Conservation (phyloP, 2,113 vertebrate species). For the Leuciscus idus region DNA sequence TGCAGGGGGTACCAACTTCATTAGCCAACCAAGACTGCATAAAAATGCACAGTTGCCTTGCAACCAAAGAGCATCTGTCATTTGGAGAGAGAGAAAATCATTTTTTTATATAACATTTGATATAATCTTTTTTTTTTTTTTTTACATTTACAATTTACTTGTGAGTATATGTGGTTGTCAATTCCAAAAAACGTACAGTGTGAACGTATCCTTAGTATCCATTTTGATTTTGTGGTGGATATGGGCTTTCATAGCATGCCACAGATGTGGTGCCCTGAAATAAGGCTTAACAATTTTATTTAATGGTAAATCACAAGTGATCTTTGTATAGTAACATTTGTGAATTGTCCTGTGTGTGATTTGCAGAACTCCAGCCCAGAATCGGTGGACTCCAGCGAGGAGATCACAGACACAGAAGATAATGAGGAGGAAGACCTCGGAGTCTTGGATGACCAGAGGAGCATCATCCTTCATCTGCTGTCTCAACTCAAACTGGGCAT, state of each 20-base stretch:
- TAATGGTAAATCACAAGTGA: neutral
- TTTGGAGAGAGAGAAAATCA: neutral
- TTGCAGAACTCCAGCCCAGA: conserved; percentile 66
- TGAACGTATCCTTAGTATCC: too few relatives aligned
- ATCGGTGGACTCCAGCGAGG: conserved; percentile 79
- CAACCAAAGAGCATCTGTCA: neutral
- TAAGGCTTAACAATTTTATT: neutral
- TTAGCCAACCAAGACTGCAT: conserved; percentile 42
- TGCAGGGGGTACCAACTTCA: conserved; percentile 42
- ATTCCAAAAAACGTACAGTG: too few relatives aligned
- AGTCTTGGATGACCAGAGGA: conserved; percentile 87
- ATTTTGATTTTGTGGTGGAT: neutral
- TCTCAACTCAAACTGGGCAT: conserved; percentile 93
- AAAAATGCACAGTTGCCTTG: conserved; percentile 5
- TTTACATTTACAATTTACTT: too few relatives aligned
- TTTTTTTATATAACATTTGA: neutral
- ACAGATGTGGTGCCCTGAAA: neutral
- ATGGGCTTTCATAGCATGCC: neutral
- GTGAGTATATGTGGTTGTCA: too few relatives aligned
- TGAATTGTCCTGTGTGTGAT: conserved; percentile 24
- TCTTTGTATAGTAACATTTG: neutral
- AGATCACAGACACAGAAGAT: conserved; percentile 87
- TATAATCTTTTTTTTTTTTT: neutral
- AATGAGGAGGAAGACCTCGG: conserved; percentile 86
- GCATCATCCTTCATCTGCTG: conserved; percentile 88